Evolutionary conservation across 1,140 invertebrate genomes (phyloP).

Genomic region (Xylocopa sonorina): DNA sequence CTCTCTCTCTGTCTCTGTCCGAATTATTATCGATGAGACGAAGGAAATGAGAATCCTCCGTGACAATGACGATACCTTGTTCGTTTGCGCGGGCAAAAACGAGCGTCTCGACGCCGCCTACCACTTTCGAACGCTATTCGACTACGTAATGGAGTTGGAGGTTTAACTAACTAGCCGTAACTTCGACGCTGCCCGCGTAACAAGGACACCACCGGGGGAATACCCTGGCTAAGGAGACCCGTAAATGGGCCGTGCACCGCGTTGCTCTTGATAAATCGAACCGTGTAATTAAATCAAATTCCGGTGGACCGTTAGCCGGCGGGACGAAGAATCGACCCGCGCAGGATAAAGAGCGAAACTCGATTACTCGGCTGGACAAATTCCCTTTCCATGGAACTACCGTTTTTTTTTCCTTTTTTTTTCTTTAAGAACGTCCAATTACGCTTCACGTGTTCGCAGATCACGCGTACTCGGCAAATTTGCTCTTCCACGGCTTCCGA

Average conservation of each 20-base stretch:
- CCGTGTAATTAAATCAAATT: not conserved
- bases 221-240: constrained; percentile 3
- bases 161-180: constrained; percentile 47
- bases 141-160: constrained; percentile 59
- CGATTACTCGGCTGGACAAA: not conserved
- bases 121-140: constrained; percentile 34
- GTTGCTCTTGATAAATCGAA: constrained; percentile 18
- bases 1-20: not conserved
- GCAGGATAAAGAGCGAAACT: not conserved
- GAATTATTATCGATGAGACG: constrained; percentile 53
- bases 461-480: not conserved
- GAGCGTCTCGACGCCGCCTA: not conserved
- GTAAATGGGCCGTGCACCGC: constrained; percentile 19
- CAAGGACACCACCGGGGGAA: constrained; percentile 40
- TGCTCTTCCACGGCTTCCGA: not conserved
- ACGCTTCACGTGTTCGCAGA: not conserved
- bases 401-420: too few relatives aligned
- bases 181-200: constrained; percentile 34
- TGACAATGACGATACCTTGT: constrained; percentile 40
- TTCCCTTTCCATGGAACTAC: not conserved
- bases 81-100: constrained; percentile 44
- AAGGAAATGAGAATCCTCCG: constrained; percentile 34
- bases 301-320: too few relatives aligned
- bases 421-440: not conserved
- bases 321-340: too few relatives aligned